A percentile compares a stretch with the other conserved stretches of the same genome.
These are phyloP conservation scores for Strigamia transsilvanica DNA, from an alignment of 2,888 invertebrate genomes.

Conservation along the genomic window DNA sequence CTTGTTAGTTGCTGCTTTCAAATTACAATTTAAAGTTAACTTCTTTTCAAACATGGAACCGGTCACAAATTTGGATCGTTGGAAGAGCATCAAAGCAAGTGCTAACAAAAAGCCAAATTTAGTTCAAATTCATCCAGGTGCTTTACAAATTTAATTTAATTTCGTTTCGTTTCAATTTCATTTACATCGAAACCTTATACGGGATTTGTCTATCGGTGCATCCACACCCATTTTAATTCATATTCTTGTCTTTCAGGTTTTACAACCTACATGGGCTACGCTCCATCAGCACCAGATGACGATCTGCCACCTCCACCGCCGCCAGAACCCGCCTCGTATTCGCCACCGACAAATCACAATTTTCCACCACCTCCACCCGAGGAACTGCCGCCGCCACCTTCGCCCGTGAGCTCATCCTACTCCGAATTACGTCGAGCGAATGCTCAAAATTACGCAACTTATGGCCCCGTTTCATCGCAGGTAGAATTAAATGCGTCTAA, in stretches of 20 bases:
- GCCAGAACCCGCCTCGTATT: constrained; percentile 63
- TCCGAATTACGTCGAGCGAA: constrained; percentile 56
- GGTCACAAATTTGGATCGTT: constrained; percentile 54
- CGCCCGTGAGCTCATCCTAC: constrained; percentile 79
- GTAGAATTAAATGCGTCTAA: constrained; percentile 38
- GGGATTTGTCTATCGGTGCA: not conserved
- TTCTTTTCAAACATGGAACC: constrained; percentile 53
- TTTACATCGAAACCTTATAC: not conserved
- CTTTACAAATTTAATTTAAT: not conserved
- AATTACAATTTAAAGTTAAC: not conserved
- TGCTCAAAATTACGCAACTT: constrained; percentile 69
- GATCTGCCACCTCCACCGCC: constrained; percentile 66
- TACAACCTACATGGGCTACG: constrained; percentile 56
- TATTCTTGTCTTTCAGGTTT: constrained; percentile 54
- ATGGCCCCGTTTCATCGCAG: constrained; percentile 57
- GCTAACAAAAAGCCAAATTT: constrained; percentile 41
- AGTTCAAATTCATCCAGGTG: constrained; percentile 1
- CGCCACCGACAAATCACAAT: constrained; percentile 61
- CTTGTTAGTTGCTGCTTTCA: not conserved
- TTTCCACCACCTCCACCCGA: constrained; percentile 68
- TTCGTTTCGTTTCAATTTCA: not conserved
- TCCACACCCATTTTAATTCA: constrained; percentile 6
- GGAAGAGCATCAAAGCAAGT: constrained; percentile 54
- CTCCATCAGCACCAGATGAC: constrained; percentile 57
- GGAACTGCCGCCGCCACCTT: constrained; percentile 81